phyloP scores from a whole-genome alignment of 2,113 vertebrate species.

The Myotis lucifugus region DNA sequence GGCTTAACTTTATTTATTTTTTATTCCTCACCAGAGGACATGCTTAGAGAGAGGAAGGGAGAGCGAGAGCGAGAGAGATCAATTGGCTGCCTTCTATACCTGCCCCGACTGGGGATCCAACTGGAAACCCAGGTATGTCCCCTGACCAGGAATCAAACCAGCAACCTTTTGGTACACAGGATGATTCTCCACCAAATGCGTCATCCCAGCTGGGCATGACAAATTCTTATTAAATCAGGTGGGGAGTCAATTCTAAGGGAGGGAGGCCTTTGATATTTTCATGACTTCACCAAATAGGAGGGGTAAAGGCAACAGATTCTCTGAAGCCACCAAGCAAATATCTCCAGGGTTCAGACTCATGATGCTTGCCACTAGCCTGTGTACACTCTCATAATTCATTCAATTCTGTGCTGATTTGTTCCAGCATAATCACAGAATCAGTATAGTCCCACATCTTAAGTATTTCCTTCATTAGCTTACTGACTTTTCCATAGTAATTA shows the following conservation, averaged over 20 bases:
- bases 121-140: too few relatives aligned
- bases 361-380: not conserved
- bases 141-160: too few relatives aligned
- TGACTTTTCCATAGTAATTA: constrained; percentile 57
- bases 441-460: not conserved
- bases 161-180: too few relatives aligned
- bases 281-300: not conserved
- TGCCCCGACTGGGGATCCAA: too few relatives aligned
- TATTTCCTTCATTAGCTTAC: constrained; percentile 46
- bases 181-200: too few relatives aligned
- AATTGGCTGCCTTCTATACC: too few relatives aligned
- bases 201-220: too few relatives aligned
- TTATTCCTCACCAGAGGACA: too few relatives aligned
- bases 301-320: not conserved
- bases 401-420: constrained; percentile 44
- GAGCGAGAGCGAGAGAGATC: too few relatives aligned
- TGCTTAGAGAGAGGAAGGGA: too few relatives aligned
- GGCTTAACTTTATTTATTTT: too few relatives aligned
- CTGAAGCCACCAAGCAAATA: not conserved
- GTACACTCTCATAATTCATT: not conserved
- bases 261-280: not conserved
- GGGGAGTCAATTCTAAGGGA: not conserved
- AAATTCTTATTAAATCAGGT: not conserved
- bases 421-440: constrained; percentile 37
- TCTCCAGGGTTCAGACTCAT: not conserved